These are phyloP conservation scores for Crenuchus spilurus DNA, from an alignment of 2,797 vertebrate genomes.

Conservation along the genomic window DNA sequence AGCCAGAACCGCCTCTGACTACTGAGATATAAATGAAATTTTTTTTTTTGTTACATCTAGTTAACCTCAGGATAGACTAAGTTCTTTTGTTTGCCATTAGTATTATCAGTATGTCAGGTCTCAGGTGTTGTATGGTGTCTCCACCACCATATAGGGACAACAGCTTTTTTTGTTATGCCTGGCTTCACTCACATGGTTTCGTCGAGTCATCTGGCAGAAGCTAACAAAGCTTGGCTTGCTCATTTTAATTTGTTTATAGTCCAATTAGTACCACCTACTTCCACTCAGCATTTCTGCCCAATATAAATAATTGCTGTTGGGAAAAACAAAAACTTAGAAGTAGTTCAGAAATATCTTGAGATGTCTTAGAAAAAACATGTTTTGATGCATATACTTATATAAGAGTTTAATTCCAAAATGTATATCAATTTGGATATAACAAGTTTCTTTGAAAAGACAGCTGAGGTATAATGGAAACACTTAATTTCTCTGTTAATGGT, in stretches of 20 bases:
- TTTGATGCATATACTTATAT: too few relatives aligned
- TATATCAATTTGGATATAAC: neutral
- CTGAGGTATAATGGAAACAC: too few relatives aligned
- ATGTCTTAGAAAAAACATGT: too few relatives aligned
- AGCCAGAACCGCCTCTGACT: too few relatives aligned
- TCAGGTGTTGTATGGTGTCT: neutral
- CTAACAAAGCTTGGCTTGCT: neutral
- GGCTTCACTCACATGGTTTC: neutral
- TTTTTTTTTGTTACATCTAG: too few relatives aligned
- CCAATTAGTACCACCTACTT: neutral
- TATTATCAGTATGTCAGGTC: neutral
- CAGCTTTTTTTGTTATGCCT: neutral
- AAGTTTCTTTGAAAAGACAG: too few relatives aligned
- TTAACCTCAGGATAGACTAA: too few relatives aligned
- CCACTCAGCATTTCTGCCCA: neutral
- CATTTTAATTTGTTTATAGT: constrained; percentile 16
- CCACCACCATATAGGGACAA: neutral
- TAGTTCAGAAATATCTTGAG: neutral
- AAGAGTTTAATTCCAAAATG: too few relatives aligned
- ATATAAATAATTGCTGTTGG: neutral
- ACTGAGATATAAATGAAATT: too few relatives aligned
- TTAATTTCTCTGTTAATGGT: too few relatives aligned
- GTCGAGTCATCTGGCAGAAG: neutral
- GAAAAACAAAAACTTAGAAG: constrained; percentile 11
- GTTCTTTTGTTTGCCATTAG: too few relatives aligned